phyloP scores from a whole-genome alignment of 2,888 invertebrate species.

The Morpho deidamia region DNA sequence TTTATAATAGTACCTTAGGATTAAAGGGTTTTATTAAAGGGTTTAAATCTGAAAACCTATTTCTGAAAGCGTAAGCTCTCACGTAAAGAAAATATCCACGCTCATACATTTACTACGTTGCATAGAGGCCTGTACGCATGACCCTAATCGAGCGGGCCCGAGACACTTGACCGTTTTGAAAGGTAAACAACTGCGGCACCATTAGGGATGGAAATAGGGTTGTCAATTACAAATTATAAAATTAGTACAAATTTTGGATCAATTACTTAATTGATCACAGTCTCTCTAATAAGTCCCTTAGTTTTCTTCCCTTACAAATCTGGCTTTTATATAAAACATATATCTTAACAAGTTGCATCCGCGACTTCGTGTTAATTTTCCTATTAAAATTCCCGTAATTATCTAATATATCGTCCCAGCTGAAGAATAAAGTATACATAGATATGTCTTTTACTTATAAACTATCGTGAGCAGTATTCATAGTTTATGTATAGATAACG shows the following conservation, averaged over 20 bases:
- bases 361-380: no score
- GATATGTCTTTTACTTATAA: no score
- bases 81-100: conserved; percentile 3
- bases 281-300: no score
- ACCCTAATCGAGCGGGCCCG: conserved; percentile 21
- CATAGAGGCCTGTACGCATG: conserved; percentile 17
- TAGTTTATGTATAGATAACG: no score
- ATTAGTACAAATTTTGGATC: neutral
- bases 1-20: neutral
- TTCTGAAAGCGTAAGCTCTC: conserved; percentile 3
- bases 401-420: no score
- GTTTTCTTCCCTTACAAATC: no score
- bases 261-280: neutral
- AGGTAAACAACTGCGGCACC: conserved; percentile 19
- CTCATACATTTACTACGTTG: conserved; percentile 18
- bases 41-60: conserved; percentile 6
- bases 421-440: no score
- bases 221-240: neutral
- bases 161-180: conserved; percentile 23
- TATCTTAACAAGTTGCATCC: no score
- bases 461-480: no score
- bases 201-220: conserved; percentile 5
- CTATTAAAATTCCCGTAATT: no score
- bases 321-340: no score
- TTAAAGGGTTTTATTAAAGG: conserved; percentile 1